Conservation (phyloP, 2,113 vertebrate genomes). For the Loxodonta africana region DNA sequence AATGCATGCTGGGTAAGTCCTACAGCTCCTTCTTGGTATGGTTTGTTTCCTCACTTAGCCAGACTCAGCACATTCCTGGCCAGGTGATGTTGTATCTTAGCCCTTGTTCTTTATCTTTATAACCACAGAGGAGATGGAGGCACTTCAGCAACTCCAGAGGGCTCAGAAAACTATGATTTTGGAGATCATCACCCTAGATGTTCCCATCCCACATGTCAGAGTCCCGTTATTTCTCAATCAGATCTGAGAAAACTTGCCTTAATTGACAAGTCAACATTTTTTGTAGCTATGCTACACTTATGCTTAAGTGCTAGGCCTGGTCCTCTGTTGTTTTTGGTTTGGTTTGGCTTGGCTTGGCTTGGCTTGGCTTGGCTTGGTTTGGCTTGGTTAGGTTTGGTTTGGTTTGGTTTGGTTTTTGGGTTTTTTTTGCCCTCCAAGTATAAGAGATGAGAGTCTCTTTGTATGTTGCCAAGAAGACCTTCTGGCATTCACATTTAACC, state of each 20-base stretch:
- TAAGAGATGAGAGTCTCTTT: background rate
- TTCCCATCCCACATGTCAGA: background rate
- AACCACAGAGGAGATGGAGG: background rate
- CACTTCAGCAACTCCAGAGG: background rate
- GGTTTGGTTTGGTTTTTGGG: background rate
- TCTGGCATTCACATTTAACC: background rate
- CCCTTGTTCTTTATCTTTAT: background rate
- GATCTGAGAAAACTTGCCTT: background rate
- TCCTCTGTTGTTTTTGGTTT: background rate
- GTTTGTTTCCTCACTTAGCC: background rate
- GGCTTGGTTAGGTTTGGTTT: too few relatives aligned
- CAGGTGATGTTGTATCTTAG: background rate
- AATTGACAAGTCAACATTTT: background rate
- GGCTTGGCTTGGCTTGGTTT: too few relatives aligned
- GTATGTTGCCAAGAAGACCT: background rate
- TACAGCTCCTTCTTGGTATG: background rate
- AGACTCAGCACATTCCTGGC: background rate
- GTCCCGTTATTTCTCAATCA: background rate
- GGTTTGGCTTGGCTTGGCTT: too few relatives aligned
- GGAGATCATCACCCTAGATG: background rate
- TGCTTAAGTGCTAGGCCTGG: background rate
- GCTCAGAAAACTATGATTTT: background rate
- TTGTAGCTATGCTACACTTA: background rate
- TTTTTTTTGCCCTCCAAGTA: background rate
- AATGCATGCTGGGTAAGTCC: background rate